A percentile compares a stretch with the other conserved stretches of the same genome.
Evolutionary conservation across 2,113 vertebrate genomes (phyloP).

Genomic region (Nymphicus hollandicus): DNA sequence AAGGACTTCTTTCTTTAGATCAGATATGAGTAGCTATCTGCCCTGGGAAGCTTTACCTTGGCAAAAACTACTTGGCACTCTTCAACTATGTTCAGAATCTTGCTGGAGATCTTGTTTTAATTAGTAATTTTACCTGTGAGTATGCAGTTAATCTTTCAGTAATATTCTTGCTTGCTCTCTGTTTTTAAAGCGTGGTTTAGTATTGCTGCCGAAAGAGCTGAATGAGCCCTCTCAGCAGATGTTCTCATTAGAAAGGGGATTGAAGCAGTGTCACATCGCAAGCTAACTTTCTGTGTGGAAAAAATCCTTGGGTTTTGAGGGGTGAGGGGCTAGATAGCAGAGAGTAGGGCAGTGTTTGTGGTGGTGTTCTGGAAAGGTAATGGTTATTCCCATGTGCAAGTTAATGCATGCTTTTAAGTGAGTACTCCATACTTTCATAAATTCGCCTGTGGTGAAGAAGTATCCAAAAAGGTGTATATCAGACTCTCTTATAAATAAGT

Average conservation of each 20-base stretch:
- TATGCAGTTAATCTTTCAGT: not conserved
- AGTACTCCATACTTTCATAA: not conserved
- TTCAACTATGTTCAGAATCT: not conserved
- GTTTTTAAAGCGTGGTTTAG: not conserved
- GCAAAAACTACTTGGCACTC: not conserved
- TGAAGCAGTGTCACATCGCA: not conserved
- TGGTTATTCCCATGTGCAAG: not conserved
- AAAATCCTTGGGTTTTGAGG: not conserved
- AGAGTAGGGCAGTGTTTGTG: not conserved
- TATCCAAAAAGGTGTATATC: not conserved
- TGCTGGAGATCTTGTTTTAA: conserved; percentile 4
- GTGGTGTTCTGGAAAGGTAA: not conserved
- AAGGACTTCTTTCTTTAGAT: not conserved
- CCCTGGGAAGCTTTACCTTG: not conserved
- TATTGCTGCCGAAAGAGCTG: not conserved
- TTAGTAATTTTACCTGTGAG: not conserved
- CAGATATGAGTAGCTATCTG: not conserved
- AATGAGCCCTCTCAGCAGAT: not conserved
- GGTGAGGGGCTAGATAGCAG: not conserved
- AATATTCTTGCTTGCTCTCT: not conserved
- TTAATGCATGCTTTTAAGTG: not conserved
- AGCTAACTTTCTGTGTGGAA: not conserved
- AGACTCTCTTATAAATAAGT: not conserved
- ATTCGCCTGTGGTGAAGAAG: not conserved
- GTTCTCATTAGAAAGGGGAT: not conserved